Base-by-base conservation (phyloP, 2,113 vertebrate genomes). In the Pelecanoides urinatrix region DNA sequence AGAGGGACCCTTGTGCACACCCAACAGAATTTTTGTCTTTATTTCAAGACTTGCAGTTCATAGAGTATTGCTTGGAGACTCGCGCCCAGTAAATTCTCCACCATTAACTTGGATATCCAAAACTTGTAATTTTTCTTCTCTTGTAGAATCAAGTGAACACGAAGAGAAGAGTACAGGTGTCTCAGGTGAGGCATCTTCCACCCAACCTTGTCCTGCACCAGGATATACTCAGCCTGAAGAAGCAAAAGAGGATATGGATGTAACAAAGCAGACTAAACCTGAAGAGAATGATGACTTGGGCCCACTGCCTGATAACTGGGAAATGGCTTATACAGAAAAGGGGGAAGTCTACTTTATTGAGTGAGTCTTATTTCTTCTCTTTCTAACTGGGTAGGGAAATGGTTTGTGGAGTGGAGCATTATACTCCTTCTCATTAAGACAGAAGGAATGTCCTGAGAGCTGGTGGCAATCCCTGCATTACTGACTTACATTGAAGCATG, bases 341-440 rank as follows among this genome's bases (percentile, higher is more conserved):
- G 99, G 99, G 40, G 99, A 99, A 98, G 99, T 99, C 92, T 99
- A 99, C 98, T 99, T 99, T 96, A 99, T 99, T 92, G 99, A 99
- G 99, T 99, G 95, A 99, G 99, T 99, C 52, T 95, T 86, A 42
- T 47, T 93, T 95, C 45, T 96, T 77, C 66, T 90, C 3, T 72
- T 87, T 93, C 47, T 88, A 73, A 55, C 68, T 92, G 42, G 18
- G 13, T 25, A 36, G 18, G 30, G 7, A 63, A 71, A 32, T n/a
- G 49, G 68, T 73, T 88, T 74, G 25, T 80, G 49, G 58, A 87
- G 21, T 73, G 80, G 30, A 85, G 44, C 71, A 50, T 27, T 74
- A 26, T 15, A 26, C 15, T 85, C 47, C 63, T 86, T 10, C 32
- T 81, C 21, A 29, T 61, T 96, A 44, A 91, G 84, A 44, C 29